Evolutionary conservation across 1,140 invertebrate genomes (phyloP).

Genomic region (Hesperophylax magnus): DNA sequence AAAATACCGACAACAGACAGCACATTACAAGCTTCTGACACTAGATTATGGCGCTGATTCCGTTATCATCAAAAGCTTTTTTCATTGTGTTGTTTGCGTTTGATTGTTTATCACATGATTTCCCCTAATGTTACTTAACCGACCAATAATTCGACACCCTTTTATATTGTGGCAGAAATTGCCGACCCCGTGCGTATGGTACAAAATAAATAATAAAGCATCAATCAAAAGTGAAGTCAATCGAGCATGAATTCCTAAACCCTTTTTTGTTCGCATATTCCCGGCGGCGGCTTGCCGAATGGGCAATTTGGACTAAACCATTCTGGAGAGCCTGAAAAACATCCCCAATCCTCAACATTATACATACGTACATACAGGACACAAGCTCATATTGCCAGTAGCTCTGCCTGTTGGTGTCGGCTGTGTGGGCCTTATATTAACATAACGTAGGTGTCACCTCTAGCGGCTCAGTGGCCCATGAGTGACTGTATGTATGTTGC

Average conservation of each 20-base stretch:
- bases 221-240: constrained; percentile 2
- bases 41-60: too few relatives aligned
- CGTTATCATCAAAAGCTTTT: too few relatives aligned
- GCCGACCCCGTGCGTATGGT: too few relatives aligned
- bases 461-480: not conserved
- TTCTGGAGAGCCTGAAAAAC: constrained; percentile 2
- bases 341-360: not conserved
- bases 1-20: too few relatives aligned
- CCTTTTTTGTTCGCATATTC: not conserved
- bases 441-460: constrained; percentile 17
- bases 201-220: not conserved
- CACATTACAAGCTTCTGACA: too few relatives aligned
- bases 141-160: too few relatives aligned
- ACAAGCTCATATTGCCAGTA: not conserved
- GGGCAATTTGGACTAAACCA: not conserved
- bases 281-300: not conserved
- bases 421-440: not conserved
- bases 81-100: too few relatives aligned
- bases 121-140: too few relatives aligned
- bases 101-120: too few relatives aligned
- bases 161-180: too few relatives aligned
- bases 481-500: not conserved
- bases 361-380: not conserved
- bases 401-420: not conserved
- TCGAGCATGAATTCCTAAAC: not conserved